Evolutionary conservation across 2,797 vertebrate species (phyloP).

Genomic region (Kryptolebias ocellatus): DNA sequence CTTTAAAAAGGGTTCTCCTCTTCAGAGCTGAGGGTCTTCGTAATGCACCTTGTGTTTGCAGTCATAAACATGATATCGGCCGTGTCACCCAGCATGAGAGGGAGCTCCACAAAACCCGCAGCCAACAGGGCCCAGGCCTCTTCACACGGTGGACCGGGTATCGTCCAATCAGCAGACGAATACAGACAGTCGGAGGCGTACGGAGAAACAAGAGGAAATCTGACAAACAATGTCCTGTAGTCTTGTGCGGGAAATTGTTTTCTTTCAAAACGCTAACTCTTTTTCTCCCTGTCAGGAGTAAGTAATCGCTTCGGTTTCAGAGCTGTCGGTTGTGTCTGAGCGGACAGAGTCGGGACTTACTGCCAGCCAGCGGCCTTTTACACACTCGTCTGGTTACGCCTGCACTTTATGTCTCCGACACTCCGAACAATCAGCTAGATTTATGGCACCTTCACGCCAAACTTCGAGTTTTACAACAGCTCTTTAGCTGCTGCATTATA

Average conservation of each 20-base stretch:
- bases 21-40: slow-evolving; percentile 35
- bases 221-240: slow-evolving; percentile 18
- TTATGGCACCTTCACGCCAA: slow-evolving; percentile 22
- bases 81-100: slow-evolving; percentile 51
- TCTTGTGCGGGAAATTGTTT: not conserved
- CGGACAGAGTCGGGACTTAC: slow-evolving; percentile 36
- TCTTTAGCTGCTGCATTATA: slow-evolving; percentile 16
- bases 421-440: slow-evolving; percentile 28
- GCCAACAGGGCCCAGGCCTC: slow-evolving; percentile 43
- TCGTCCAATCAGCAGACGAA: slow-evolving; percentile 39
- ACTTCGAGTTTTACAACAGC: slow-evolving; percentile 25
- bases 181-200: slow-evolving; percentile 25
- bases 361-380: slow-evolving; percentile 50
- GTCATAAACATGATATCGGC: slow-evolving; percentile 60
- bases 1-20: slow-evolving; percentile 38
- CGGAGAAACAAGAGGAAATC: slow-evolving; percentile 14
- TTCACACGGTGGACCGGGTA: slow-evolving; percentile 46
- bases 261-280: slow-evolving; percentile 4
- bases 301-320: slow-evolving; percentile 10
- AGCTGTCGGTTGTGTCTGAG: slow-evolving; percentile 26
- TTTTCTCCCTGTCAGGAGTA: slow-evolving; percentile 9
- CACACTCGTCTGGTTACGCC: slow-evolving; percentile 36
- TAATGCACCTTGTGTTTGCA: slow-evolving; percentile 43
- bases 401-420: slow-evolving; percentile 34
- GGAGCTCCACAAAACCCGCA: slow-evolving; percentile 43